Evolutionary conservation across 2,113 vertebrate genomes (phyloP), one percentile per base, ranked within the genome.

Genomic region (Amphilophus citrinellus): DNA sequence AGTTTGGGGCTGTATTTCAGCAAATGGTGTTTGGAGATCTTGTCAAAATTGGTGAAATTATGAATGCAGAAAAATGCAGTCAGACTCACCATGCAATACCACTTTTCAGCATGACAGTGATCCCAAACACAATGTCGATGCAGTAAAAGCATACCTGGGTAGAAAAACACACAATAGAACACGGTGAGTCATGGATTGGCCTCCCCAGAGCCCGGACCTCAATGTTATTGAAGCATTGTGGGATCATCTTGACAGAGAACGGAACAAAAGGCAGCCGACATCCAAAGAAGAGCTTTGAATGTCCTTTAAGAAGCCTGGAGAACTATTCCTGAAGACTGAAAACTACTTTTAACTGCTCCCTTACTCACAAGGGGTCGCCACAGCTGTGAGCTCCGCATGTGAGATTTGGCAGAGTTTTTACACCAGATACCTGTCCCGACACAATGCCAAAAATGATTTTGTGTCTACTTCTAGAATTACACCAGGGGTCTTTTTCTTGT

Each of bases 321-420:
- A 53, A 32, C 66, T 71, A 71, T 71, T 71, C 24, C 66, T 71
- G 66, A 71, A 71, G 44, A 71, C 66, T 71, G 65, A 27, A 71
- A 27, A 15, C 22, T 71, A 71, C 65, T 50, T 71, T 71, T 20
- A 71, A 50, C 42, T 1, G 22, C 1, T 4, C 42, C 42, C 27
- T 71, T 50, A 50, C 65, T 71, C 65, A 71, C 65, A 24, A 68
- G 65, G 15, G 65, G 24, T 71, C 65, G 50, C 65, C 65, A 71
- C 65, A 71, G 42, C 42, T 50, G 42, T 71, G 27, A 71, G 27
- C 15, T 18, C 42, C 10, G 9, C 65, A 50, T 50, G 24, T 71
- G 27, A 22, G 65, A 71, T 71, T 71, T 71, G 42, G 65, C 65
- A 27, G 39, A 42, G 42, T 47, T 30, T 68, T 50, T 42, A 68